Percentiles rank a stretch among this genome's conserved stretches.
These are phyloP conservation scores for Caretta caretta DNA, from an alignment of 2,113 vertebrate species.

Conservation along the genomic window DNA sequence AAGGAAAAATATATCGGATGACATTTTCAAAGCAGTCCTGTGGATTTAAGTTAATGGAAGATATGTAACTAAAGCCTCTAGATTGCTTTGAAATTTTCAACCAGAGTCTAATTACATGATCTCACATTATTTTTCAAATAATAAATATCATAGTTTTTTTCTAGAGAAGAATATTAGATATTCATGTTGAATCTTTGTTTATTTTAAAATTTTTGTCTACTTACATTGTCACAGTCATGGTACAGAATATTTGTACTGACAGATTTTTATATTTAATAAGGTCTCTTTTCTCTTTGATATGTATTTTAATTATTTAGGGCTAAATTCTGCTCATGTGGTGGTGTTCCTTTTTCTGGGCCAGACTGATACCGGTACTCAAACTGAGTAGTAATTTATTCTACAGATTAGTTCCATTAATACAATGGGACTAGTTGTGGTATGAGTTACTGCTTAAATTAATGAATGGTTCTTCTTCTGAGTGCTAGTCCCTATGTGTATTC, in stretches of 20 bases:
- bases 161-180: background rate
- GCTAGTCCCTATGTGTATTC: background rate
- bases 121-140: background rate
- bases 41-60: background rate
- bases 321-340: background rate
- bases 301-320: background rate
- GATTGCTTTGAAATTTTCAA: background rate
- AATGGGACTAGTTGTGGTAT: background rate
- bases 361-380: background rate
- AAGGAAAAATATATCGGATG: background rate
- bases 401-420: background rate
- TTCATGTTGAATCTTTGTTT: background rate
- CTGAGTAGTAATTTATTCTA: slow-evolving; percentile 2
- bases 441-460: slow-evolving; percentile 18
- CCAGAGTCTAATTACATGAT: background rate
- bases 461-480: background rate
- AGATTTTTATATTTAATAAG: background rate
- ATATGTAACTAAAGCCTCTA: background rate
- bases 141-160: background rate
- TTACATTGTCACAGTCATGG: background rate
- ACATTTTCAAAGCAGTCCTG: too few relatives aligned
- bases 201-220: background rate
- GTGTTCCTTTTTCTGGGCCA: background rate
- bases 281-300: background rate
- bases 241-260: background rate